Evolutionary conservation across 2,888 invertebrate genomes (phyloP).

Genomic region (Papilio elwesi): DNA sequence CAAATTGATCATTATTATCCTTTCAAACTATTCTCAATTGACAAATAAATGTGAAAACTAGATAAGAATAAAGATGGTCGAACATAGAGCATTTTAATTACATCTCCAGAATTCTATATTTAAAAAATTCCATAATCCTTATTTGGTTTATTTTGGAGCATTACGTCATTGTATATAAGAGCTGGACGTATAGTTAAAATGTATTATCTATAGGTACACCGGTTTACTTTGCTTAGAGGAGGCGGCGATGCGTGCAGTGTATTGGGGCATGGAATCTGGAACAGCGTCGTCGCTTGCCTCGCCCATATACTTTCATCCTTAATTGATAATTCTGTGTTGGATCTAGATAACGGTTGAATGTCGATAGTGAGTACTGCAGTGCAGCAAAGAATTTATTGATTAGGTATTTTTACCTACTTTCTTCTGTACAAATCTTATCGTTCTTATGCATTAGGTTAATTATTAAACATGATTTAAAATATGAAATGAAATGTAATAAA

Average conservation of each 20-base stretch:
- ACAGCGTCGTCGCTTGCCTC: constrained; percentile 45
- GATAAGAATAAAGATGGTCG: not conserved
- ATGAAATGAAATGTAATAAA: no score
- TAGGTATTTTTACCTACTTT: constrained; percentile 34
- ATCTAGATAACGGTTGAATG: constrained; percentile 49
- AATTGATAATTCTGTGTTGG: constrained; percentile 43
- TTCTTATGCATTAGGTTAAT: not conserved
- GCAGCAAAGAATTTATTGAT: constrained; percentile 51
- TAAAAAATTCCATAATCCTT: constrained; percentile 64
- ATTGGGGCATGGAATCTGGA: constrained; percentile 55
- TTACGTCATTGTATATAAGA: constrained; percentile 77
- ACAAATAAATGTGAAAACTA: constrained; percentile 9
- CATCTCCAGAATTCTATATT: constrained; percentile 48
- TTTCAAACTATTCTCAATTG: not conserved
- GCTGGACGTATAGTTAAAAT: constrained; percentile 48
- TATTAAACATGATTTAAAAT: no score
- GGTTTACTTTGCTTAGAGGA: constrained; percentile 46
- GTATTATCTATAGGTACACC: constrained; percentile 34
- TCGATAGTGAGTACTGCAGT: constrained; percentile 52
- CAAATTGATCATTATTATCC: constrained; percentile 55
- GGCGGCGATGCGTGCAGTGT: constrained; percentile 55
- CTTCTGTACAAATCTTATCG: not conserved
- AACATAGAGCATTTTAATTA: not conserved
- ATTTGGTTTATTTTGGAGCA: constrained; percentile 81
- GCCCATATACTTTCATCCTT: constrained; percentile 50